Conservation (phyloP, 2,113 vertebrate genomes). For the Corynorhinus townsendii region DNA sequence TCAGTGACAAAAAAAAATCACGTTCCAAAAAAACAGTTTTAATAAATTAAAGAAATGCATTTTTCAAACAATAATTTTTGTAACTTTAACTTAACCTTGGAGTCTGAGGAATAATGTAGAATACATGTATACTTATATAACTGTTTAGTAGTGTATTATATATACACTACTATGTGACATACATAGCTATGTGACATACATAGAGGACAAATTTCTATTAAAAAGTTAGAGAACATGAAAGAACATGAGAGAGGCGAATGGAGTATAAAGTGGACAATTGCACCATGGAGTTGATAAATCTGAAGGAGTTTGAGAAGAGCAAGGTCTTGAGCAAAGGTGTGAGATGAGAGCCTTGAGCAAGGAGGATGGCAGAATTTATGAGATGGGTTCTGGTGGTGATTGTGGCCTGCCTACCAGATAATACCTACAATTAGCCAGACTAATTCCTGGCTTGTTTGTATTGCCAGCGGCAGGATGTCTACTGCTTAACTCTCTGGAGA, state of each 20-base stretch:
- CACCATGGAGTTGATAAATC: not conserved
- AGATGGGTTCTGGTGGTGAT: not conserved
- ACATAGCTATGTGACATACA: not conserved
- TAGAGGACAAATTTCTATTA: not conserved
- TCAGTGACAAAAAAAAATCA: not conserved
- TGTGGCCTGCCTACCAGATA: not conserved
- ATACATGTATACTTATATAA: not conserved
- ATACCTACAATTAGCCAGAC: not conserved
- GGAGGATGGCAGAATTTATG: not conserved
- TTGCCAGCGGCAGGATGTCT: slow-evolving; percentile 36
- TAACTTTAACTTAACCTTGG: not conserved
- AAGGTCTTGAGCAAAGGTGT: not conserved
- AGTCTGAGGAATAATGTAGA: not conserved
- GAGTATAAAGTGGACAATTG: not conserved
- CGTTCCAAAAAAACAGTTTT: not conserved
- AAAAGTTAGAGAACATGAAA: not conserved
- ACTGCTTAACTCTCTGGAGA: slow-evolving; percentile 58
- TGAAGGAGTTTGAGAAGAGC: not conserved
- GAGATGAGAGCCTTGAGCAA: not conserved
- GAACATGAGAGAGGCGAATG: not conserved
- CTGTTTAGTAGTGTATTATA: not conserved
- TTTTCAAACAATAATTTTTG: not conserved
- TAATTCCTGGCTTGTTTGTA: slow-evolving; percentile 32
- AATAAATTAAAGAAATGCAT: not conserved
- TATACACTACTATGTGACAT: not conserved